Evolutionary conservation across 2,888 invertebrate species (phyloP).

Genomic region (Coremacera marginata): DNA sequence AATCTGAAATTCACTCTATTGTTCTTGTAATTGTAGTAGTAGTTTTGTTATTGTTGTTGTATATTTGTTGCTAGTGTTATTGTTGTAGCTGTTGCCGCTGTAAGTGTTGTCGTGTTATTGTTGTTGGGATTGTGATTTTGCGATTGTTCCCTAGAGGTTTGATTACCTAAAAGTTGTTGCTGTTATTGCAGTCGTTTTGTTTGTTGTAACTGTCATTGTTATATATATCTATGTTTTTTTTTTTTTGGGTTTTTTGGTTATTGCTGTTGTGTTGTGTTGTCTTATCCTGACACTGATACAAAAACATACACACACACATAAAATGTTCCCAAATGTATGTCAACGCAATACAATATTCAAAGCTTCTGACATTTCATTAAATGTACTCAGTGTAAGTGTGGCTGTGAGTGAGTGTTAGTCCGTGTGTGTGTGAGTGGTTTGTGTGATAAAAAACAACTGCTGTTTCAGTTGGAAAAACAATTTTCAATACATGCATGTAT

Average conservation of each 20-base stretch:
- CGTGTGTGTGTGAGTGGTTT: background rate
- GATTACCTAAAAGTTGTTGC: slow-evolving; percentile 23
- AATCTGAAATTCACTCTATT: slow-evolving; percentile 17
- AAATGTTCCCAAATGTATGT: slow-evolving; percentile 27
- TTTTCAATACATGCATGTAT: no score
- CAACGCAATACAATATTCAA: slow-evolving; percentile 31
- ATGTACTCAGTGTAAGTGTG: background rate
- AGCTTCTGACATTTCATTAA: slow-evolving; percentile 24
- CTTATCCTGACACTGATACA: background rate
- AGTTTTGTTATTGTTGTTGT: background rate
- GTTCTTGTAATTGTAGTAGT: slow-evolving; percentile 14
- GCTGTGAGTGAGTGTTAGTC: no score
- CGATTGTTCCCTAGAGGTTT: slow-evolving; percentile 29
- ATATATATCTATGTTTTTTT: background rate
- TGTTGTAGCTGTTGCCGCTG: background rate
- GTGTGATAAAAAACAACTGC: background rate
- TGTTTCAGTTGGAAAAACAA: no score
- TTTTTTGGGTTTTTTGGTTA: background rate
- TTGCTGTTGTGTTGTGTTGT: background rate
- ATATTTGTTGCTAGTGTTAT: background rate
- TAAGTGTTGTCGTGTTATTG: background rate
- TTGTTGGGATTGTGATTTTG: slow-evolving; percentile 11
- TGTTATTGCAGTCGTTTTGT: background rate
- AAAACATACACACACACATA: background rate
- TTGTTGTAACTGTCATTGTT: slow-evolving; percentile 7